Percentiles rank a stretch among this genome's conserved stretches.
Conservation (phyloP, 2,113 vertebrate genomes). For the Zootoca vivipara region DNA sequence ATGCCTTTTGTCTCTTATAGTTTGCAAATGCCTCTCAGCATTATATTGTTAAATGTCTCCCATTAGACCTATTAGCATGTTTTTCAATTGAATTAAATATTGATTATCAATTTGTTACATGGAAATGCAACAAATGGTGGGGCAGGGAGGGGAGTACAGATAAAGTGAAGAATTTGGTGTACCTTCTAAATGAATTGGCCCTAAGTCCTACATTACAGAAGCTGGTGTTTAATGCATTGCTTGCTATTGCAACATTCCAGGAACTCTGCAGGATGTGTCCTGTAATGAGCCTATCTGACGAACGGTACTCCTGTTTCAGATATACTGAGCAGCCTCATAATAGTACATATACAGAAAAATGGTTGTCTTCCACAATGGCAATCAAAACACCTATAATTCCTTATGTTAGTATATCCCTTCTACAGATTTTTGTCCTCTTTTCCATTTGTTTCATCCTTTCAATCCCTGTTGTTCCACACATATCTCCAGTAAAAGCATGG, state of each 20-base stretch:
- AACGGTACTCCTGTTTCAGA: constrained; percentile 28
- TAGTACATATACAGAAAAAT: constrained; percentile 4
- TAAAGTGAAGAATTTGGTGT: constrained; percentile 15
- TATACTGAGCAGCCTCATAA: constrained; percentile 33
- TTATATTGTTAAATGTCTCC: constrained; percentile 21
- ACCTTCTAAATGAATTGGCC: constrained; percentile 37
- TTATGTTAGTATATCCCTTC: constrained; percentile 29
- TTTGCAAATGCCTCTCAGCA: constrained; percentile 7
- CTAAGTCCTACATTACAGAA: constrained; percentile 29
- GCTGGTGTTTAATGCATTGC: constrained; percentile 27
- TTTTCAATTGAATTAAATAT: constrained; percentile 45
- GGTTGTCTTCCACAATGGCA: constrained; percentile 16
- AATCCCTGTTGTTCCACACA: background rate
- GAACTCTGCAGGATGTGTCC: constrained; percentile 31
- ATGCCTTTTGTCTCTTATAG: constrained; percentile 23
- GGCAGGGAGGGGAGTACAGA: constrained; percentile 13
- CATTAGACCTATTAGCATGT: constrained; percentile 15
- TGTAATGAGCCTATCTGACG: constrained; percentile 40
- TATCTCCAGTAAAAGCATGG: background rate
- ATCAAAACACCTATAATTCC: constrained; percentile 28
- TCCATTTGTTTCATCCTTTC: background rate
- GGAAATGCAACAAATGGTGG: constrained; percentile 40
- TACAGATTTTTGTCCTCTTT: background rate
- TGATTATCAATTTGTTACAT: constrained; percentile 34
- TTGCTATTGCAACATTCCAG: constrained; percentile 43